Evolutionary conservation across 2,888 invertebrate species (phyloP), one percentile per base, ranked within the genome.

Genomic region (Zele albiditarsus): DNA sequence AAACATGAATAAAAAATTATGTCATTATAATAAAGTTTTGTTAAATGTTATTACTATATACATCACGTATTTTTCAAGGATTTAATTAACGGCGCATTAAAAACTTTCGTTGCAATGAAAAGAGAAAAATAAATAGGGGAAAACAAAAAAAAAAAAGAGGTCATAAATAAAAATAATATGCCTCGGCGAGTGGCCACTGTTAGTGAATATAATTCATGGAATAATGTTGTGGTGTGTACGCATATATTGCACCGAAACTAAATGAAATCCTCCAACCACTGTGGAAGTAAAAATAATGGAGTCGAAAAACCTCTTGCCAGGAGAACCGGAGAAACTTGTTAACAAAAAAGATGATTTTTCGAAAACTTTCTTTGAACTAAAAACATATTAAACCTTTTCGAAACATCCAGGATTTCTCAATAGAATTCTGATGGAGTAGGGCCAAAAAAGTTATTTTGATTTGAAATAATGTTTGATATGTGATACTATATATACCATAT

Each of bases 131-230:
- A 20, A 49, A 49, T 16, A 49, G n/a, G 2, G 12, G 2, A 10
- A 42, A 42, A 42, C 12, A 42, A 42, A 42, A 42, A 53, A 53
- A 53, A 53, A 53, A 79, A 78, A 78, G 75, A 77, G 76, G 73
- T 77, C 75, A 76, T 79, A 78, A 78, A 76, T 73, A 76, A 79
- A 79, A 78, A 71, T 78, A 78, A 77, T 78, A 79, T 75, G 57
- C 70, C 57, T 25, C 53, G 20, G 27, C 25, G 46, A 62, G 63
- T 53, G 53, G 53, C 27, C 49, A 31, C 42, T 49, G 58, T 33
- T 70, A 20, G 25, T 25, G 42, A 70, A 70, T 58, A 70, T 58
- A 60, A 60, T 58, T 70, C 38, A 33, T 58, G 25, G 23, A 70
- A 38, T 58, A 57, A 57, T 60, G 27, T 31, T 53, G 27, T 28